Base-by-base conservation (phyloP, 2,888 invertebrate species). In the Sthenelais limicola region DNA sequence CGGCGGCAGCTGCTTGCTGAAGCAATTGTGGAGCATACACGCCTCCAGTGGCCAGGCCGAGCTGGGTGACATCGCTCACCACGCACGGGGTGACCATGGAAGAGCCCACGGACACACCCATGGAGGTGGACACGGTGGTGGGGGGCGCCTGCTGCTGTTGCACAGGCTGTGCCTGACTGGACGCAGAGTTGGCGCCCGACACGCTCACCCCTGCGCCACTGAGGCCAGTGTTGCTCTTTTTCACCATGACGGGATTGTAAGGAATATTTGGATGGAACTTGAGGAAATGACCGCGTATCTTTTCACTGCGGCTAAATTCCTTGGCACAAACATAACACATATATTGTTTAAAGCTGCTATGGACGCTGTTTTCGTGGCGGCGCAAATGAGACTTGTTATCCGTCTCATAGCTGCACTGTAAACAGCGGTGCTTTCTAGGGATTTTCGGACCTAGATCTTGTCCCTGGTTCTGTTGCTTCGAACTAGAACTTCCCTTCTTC, bases 341-440 rank as follows among this genome's bases (percentile, higher is more conserved):
- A 68, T 75, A 78, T 18, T 47, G 73, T 43, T 73, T 73, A 30
- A 49, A 32, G 24, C 48, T 54, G 35, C 49, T 58, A 38, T 73
- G 73, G 21, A 78, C 76, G 35, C 75, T 77, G 54, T 75, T 76
- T 47, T 72, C 69, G 43, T 78, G 78, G n/a, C 78, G 58, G 4
- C 76, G 72, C 35, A 78, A 51, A 43, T 78, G 78, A 15, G 78
- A 78, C 51, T 71, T 70, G 71, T 77, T 75, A 62, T 78, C 76
- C 1, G 78, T 78, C 72, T 76, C 73, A 66, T 78, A 78, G 38
- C 52, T 68, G 38, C 78, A 78, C 35, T 76, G 51, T 33, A 69
- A 72, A 54, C 78, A 78, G 26, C 72, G 58, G 67, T 77, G 73
- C 49, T 73, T 75, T 47, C 76, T 68, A 28, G 69, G 68, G 35